These are phyloP conservation scores for Saccopteryx bilineata DNA, from an alignment of 2,113 vertebrate species.

Conservation along the genomic window DNA sequence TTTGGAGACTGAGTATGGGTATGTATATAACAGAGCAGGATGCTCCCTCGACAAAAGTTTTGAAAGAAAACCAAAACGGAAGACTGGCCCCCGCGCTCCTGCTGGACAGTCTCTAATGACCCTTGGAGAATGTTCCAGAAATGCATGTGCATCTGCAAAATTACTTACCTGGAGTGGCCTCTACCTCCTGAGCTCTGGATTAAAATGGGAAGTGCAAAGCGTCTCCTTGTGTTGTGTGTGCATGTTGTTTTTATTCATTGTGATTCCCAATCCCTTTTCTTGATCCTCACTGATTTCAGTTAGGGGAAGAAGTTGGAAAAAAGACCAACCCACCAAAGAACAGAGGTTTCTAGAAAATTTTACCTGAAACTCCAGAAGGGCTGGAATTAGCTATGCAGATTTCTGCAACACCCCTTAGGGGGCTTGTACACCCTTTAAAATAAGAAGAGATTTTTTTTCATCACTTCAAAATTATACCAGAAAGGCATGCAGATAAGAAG, in stretches of 20 bases:
- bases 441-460: background rate
- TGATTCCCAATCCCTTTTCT: background rate
- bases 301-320: background rate
- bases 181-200: background rate
- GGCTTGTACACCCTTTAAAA: background rate
- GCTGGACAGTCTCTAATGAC: constrained; percentile 39
- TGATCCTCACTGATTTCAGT: constrained; percentile 3
- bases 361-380: constrained; percentile 6
- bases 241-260: background rate
- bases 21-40: constrained; percentile 57
- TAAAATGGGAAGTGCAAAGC: background rate
- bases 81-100: background rate
- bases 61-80: constrained; percentile 63
- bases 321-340: background rate
- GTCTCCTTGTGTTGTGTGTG: background rate
- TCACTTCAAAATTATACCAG: constrained; percentile 59
- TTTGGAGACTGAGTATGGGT: background rate
- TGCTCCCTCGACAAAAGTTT: constrained; percentile 47
- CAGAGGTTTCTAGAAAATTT: background rate
- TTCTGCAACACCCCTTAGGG: background rate
- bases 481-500: constrained; percentile 9
- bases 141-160: background rate
- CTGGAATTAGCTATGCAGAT: background rate
- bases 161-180: constrained; percentile 33
- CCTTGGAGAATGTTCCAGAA: background rate